A percentile compares a stretch with the other conserved stretches of the same genome.
These are phyloP conservation scores for Muscidifurax raptorellus DNA, from an alignment of 1,140 invertebrate genomes.

Conservation along the genomic window DNA sequence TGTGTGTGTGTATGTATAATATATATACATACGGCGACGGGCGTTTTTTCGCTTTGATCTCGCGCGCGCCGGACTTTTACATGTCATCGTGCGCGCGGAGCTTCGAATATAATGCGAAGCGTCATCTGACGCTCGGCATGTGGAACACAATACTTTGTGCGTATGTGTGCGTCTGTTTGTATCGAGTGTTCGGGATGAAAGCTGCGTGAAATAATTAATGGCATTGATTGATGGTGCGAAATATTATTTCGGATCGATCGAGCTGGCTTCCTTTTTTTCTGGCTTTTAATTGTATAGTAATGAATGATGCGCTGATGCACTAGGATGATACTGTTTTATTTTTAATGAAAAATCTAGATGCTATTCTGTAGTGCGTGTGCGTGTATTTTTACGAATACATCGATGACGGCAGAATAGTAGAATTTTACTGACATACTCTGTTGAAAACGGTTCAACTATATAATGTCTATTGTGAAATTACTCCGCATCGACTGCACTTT, in stretches of 20 bases:
- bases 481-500: neutral
- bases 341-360: too few relatives aligned
- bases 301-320: neutral
- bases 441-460: too few relatives aligned
- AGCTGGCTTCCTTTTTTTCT: neutral
- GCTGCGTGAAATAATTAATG: constrained; percentile 50
- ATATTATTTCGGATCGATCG: constrained; percentile 16
- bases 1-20: neutral
- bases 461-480: neutral
- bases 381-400: too few relatives aligned
- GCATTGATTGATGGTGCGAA: constrained; percentile 49
- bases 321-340: too few relatives aligned
- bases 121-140: constrained; percentile 28
- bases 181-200: neutral
- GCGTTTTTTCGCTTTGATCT: constrained; percentile 15
- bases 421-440: too few relatives aligned
- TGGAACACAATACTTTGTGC: constrained; percentile 13
- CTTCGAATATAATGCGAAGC: constrained; percentile 28
- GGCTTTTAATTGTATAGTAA: constrained; percentile 13
- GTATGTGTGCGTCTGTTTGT: neutral
- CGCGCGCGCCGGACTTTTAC: constrained; percentile 25
- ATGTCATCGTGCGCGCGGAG: constrained; percentile 28
- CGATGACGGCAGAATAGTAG: too few relatives aligned
- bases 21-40: neutral
- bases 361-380: too few relatives aligned